phyloP scores from a whole-genome alignment of 1,140 invertebrate genomes.

The Tenebrio molitor region DNA sequence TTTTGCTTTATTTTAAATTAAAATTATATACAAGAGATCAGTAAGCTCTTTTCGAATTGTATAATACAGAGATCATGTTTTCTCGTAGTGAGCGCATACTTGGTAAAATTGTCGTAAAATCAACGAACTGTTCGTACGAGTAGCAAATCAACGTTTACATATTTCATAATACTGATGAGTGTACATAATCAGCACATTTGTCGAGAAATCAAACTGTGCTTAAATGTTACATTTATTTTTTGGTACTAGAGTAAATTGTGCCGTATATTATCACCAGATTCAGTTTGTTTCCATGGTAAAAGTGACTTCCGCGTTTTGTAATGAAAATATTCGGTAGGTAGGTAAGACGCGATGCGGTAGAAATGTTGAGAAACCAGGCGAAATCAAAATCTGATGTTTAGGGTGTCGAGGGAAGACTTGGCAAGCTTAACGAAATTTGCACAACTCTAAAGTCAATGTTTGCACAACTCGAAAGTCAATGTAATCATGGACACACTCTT shows the following conservation, averaged over 20 bases:
- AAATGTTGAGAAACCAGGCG: no score
- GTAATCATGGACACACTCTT: constrained; percentile 17
- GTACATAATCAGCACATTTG: background rate
- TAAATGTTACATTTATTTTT: constrained; percentile 4
- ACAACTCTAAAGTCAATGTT: no score
- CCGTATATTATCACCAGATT: constrained; percentile 30
- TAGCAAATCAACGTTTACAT: background rate
- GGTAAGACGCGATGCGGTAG: no score
- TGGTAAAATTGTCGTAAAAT: background rate
- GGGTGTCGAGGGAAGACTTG: no score
- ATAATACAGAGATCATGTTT: background rate
- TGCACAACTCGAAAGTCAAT: constrained; percentile 2
- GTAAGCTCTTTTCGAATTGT: constrained; percentile 1
- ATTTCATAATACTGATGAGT: constrained; percentile 18
- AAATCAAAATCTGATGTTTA: no score
- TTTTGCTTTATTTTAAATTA: constrained; percentile 21
- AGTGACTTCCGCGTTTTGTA: constrained; percentile 17
- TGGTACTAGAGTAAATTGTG: constrained; percentile 34
- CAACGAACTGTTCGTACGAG: background rate
- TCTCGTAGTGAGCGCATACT: background rate
- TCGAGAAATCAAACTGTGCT: no score
- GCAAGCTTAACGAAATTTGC: no score
- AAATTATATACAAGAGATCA: constrained; percentile 38
- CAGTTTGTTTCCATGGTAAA: constrained; percentile 4
- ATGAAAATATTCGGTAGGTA: no score